Evolutionary conservation across 2,888 invertebrate species (phyloP), one percentile per base, ranked within the genome.

Genomic region (Drosophila peninsularis): DNA sequence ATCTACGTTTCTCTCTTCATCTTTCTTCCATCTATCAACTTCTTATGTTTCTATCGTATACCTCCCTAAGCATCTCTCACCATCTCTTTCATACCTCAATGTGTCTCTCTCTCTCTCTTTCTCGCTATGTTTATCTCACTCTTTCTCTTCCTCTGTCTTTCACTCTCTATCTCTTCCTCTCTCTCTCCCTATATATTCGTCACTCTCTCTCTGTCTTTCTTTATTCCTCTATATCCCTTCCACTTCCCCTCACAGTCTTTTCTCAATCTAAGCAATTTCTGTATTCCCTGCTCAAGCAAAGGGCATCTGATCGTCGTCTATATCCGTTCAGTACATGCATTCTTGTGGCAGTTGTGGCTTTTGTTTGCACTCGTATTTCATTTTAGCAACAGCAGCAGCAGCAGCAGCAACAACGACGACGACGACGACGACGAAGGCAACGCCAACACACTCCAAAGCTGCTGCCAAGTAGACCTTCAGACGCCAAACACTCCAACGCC

Each of bases 391-490:
- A 65, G 44, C 52, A 47, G 34, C 76, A 34, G 27, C 27, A 11
- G 19, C 36, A 17, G 36, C 34, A 5, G 13, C 41, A 11, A 41
- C 36, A 21, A 42, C 67, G 13, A 24, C 58, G 36, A 34, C 45
- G 42, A 49, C 62, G n/a, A 13, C 42, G 37, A 32, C 39, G 32
- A 44, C 63, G 17, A 52, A 54, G 56, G 47, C 79, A 75, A 77
- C 85, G 89, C 83, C 83, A 83, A 83, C 83, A 83, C 83, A 88
- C 87, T 86, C 71, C 64, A 83, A 78, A 88, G 84, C 78, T 78
- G 88, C 88, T 82, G 87, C 84, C 87, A 88, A 83, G 85, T 89
- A 85, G 85, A 85, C 85, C 85, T 89, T 85, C 89, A 85, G 85
- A 85, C 85, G 85, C 85, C 85, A 85, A 85, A 85, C 85, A 89